A percentile compares a stretch with the other conserved stretches of the same genome.
Conservation (phyloP, 2,113 vertebrate genomes). For the Cariama cristata region DNA sequence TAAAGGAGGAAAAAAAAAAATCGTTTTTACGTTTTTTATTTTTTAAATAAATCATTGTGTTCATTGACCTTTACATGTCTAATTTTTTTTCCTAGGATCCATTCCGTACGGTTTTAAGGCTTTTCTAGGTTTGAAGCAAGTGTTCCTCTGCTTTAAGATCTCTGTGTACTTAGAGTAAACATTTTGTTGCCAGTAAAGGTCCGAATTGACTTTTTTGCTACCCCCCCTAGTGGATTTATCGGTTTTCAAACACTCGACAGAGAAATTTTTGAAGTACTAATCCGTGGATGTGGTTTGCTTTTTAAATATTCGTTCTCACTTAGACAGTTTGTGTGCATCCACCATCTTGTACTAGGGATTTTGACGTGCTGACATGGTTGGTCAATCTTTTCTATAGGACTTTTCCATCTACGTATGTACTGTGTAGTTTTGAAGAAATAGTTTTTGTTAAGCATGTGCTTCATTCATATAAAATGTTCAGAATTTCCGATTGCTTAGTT, state of each 20-base stretch:
- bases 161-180: conserved; percentile 56
- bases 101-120: conserved; percentile 73
- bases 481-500: conserved; percentile 74
- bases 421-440: conserved; percentile 76
- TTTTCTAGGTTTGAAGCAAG: conserved; percentile 62
- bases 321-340: conserved; percentile 69
- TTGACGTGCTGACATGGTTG: conserved; percentile 72
- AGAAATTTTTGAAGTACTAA: conserved; percentile 67
- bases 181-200: conserved; percentile 65
- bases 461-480: conserved; percentile 80
- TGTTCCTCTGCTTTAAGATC: conserved; percentile 44
- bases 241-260: conserved; percentile 59
- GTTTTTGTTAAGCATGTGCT: conserved; percentile 83
- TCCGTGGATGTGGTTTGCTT: conserved; percentile 73
- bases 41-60: conserved; percentile 88
- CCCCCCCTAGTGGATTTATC: conserved; percentile 35
- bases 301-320: conserved; percentile 56
- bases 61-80: conserved; percentile 82
- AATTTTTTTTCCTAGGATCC: conserved; percentile 82
- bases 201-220: conserved; percentile 52
- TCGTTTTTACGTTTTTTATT: conserved; percentile 87
- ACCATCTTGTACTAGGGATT: conserved; percentile 72
- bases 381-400: conserved; percentile 72
- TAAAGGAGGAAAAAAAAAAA: conserved; percentile 73
- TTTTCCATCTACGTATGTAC: conserved; percentile 75